A percentile compares a stretch with the other conserved stretches of the same genome.
Evolutionary conservation across 2,888 invertebrate genomes (phyloP).

Genomic region (Xestoiulus laeticollis): DNA sequence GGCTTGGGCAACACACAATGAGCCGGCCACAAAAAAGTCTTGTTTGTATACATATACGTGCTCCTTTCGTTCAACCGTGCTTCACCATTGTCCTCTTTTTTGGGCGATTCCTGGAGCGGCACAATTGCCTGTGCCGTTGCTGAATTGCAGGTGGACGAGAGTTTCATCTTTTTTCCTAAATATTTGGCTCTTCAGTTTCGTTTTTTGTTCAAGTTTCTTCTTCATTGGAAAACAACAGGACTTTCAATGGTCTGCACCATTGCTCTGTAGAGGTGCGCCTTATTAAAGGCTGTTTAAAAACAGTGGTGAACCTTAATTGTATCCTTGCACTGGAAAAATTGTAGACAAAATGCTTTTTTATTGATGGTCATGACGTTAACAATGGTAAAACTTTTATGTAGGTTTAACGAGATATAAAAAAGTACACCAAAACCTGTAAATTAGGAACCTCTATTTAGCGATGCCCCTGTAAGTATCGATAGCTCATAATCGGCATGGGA

Average conservation of each 20-base stretch:
- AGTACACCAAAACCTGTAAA: no score
- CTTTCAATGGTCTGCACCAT: neutral
- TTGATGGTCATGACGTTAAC: neutral
- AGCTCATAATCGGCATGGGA: no score
- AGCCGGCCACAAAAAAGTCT: neutral
- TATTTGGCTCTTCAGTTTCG: neutral
- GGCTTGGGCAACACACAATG: neutral
- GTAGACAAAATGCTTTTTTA: neutral
- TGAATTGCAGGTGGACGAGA: neutral
- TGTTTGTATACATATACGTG: no score
- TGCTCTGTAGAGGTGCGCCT: neutral
- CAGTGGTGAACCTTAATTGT: neutral
- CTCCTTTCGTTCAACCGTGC: neutral
- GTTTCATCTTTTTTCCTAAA: neutral
- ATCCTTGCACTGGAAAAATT: neutral
- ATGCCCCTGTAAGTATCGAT: no score
- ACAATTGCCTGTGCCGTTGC: neutral
- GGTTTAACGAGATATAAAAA: neutral
- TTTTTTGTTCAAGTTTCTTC: neutral
- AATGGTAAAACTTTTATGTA: neutral
- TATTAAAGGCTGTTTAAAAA: no score
- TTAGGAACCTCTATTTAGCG: no score
- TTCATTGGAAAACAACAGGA: neutral
- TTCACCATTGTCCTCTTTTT: neutral
- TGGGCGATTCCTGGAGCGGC: neutral